A percentile compares a stretch with the other conserved stretches of the same genome.
Conservation (phyloP, 2,888 invertebrate species). For the Eupithecia pulchellata region DNA sequence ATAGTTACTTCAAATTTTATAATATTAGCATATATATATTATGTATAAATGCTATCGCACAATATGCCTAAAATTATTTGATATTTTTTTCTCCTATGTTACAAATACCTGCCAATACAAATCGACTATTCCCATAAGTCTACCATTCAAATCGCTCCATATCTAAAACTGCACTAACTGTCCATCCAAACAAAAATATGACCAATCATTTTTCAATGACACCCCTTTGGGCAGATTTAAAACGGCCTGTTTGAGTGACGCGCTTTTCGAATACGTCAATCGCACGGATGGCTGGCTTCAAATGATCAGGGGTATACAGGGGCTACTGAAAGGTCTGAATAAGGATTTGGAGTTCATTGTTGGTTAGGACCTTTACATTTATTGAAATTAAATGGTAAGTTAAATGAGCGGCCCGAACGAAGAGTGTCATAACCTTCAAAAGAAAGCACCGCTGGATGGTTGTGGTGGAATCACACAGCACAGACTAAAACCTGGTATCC, state of each 20-base stretch:
- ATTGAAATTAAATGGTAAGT: not conserved
- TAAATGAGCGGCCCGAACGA: not conserved
- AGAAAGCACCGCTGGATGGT: not conserved
- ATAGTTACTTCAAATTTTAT: too few species aligned
- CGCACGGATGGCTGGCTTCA: constrained; percentile 61
- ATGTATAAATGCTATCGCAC: too few species aligned
- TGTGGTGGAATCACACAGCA: not conserved
- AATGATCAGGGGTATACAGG: constrained; percentile 62
- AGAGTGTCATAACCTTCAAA: not conserved
- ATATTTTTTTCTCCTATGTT: not conserved
- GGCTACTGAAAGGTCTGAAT: constrained; percentile 49
- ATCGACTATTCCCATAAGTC: not conserved
- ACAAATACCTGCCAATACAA: not conserved
- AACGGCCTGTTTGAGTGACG: constrained; percentile 65
- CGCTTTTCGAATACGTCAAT: constrained; percentile 71
- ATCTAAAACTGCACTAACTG: constrained; percentile 26
- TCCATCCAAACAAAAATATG: constrained; percentile 45
- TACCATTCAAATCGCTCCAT: constrained; percentile 1
- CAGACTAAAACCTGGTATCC: not conserved
- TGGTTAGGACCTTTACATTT: not conserved
- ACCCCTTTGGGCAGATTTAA: constrained; percentile 65
- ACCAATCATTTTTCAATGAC: constrained; percentile 73
- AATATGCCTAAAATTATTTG: not conserved
- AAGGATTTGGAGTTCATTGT: constrained; percentile 4
- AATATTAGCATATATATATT: too few species aligned